Evolutionary conservation across 2,113 vertebrate species (phyloP), one percentile per base, ranked within the genome.

Genomic region (Pipra filicauda): DNA sequence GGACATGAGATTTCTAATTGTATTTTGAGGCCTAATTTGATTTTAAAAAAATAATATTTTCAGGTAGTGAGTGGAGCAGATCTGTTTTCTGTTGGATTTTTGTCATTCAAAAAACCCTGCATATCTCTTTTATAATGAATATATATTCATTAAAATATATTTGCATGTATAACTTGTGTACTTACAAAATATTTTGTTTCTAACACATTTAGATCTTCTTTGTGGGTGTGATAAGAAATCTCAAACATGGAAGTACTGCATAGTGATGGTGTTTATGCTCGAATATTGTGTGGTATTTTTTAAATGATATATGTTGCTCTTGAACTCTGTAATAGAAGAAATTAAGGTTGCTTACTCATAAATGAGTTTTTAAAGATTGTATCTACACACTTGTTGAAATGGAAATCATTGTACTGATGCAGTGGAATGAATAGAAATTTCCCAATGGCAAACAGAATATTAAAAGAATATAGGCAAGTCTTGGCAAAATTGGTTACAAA

Each of bases 291-390:
- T 76, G 90, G 78, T 93, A 66, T 83, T 90, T 90, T 90, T 33
- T 37, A 92, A 82, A 31, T 93, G 15, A 49, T 85, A 2, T 17
- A 22, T 90, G 21, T 88, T 92, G 46, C n/a, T 80, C 64, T 76
- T 90, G 58, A 94, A 77, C 75, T 94, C 24, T 49, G 59, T 70
- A 85, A 65, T 74, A 85, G 24, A 79, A 75, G 66, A 89, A 79
- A 90, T 95, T 90, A 88, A 49, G 35, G 48, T 69, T 91, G 61
- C 58, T 95, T 93, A 73, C 55, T 85, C 51, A 83, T 75, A 65
- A n/a, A 49, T 73, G 51, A 70, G 18, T 73, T 95, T 78, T 93
- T 76, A 6, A 76, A 90, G 64, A 86, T 93, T 62, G 12, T 93
- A 80, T 86, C 79, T 94, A 13, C 43, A 15, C 8, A 20, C 28